Evolutionary conservation across 1,140 invertebrate species (phyloP).

Genomic region (Penaeus indicus): DNA sequence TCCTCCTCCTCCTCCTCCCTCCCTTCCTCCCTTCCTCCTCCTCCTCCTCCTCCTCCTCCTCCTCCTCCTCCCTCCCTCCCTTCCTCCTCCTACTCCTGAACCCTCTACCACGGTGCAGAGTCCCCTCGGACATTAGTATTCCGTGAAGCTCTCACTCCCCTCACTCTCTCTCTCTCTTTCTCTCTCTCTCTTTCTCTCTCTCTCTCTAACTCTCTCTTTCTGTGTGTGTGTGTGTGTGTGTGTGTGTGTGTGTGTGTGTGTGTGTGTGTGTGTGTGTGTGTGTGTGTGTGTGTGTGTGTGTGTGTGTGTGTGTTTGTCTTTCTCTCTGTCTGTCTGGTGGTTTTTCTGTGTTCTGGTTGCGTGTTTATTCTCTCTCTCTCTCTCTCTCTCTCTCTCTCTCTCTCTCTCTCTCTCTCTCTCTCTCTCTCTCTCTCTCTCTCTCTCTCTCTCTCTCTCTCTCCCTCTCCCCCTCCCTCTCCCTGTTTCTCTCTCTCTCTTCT

Average conservation of each 20-base stretch:
- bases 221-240: too few species aligned
- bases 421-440: not conserved
- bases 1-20: not conserved
- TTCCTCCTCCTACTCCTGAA: not conserved
- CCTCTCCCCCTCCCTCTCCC: not conserved
- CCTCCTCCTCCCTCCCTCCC: not conserved
- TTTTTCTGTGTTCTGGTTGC: not conserved
- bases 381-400: not conserved
- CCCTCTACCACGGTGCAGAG: not conserved
- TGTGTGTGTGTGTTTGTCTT: too few species aligned
- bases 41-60: not conserved
- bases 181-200: too few species aligned
- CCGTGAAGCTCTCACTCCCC: too few species aligned
- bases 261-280: too few species aligned
- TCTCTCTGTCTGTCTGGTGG: not conserved
- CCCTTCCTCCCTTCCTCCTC: too few species aligned
- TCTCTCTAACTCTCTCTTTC: too few species aligned
- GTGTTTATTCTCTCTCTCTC: not conserved
- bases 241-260: too few species aligned
- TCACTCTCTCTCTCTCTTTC: too few species aligned
- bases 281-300: too few species aligned
- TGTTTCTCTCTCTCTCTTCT: not conserved
- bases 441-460: not conserved
- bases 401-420: not conserved
- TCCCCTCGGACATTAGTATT: too few species aligned